These are phyloP conservation scores for Polyergus mexicanus DNA, from an alignment of 1,140 invertebrate species.

Conservation along the genomic window DNA sequence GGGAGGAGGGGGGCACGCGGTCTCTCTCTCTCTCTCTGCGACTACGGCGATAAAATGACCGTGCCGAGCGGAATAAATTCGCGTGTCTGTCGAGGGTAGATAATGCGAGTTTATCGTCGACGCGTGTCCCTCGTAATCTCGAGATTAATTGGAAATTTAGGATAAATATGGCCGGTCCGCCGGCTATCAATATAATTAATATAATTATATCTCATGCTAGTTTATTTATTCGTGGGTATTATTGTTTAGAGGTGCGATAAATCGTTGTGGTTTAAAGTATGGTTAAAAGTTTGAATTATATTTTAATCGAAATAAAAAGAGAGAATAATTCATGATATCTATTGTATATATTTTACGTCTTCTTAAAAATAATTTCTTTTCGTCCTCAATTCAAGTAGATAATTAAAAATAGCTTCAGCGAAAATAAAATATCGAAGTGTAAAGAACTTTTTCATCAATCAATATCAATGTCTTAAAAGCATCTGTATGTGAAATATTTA, in stretches of 20 bases:
- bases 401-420: background rate
- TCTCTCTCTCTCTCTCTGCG: conserved; percentile 30
- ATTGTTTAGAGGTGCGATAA: background rate
- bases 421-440: background rate
- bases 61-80: conserved; percentile 68
- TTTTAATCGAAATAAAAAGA: background rate
- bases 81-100: conserved; percentile 54
- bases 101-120: conserved; percentile 68
- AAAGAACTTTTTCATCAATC: background rate
- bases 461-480: background rate
- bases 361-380: background rate
- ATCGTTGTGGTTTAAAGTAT: no score
- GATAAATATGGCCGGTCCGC: conserved; percentile 13
- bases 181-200: conserved; percentile 38
- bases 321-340: background rate
- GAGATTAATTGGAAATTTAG: conserved; percentile 74
- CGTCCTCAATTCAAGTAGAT: background rate
- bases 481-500: background rate
- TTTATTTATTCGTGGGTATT: background rate
- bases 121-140: conserved; percentile 20
- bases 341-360: background rate
- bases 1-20: background rate
- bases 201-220: background rate
- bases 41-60: conserved; percentile 15
- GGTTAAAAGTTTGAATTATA: background rate